Percentiles rank a stretch among this genome's conserved stretches.
These are phyloP conservation scores for Dyspetes luteomarginatus DNA, from an alignment of 2,888 invertebrate species.

Conservation along the genomic window DNA sequence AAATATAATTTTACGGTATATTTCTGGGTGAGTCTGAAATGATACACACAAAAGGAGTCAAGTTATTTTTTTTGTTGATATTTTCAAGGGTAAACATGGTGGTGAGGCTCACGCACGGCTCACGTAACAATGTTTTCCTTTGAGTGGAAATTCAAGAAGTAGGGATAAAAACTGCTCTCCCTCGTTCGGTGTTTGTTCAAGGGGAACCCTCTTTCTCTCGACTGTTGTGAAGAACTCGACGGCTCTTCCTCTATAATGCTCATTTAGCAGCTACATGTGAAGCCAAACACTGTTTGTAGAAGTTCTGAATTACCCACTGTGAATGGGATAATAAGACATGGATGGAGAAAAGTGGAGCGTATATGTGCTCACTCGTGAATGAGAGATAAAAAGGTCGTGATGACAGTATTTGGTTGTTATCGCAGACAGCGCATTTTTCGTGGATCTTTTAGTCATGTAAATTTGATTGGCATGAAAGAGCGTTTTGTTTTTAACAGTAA, in stretches of 20 bases:
- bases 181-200: conserved; percentile 31
- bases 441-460: neutral
- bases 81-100: conserved; percentile 11
- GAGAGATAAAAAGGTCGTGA: conserved; percentile 13
- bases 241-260: conserved; percentile 7
- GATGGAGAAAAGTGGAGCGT: conserved; percentile 3
- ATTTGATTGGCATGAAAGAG: too few relatives aligned
- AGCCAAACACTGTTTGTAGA: neutral
- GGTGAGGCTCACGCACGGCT: neutral
- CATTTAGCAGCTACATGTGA: neutral
- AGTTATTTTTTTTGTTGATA: neutral
- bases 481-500: too few relatives aligned
- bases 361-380: neutral
- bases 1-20: too few relatives aligned
- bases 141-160: conserved; percentile 18
- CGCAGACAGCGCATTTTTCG: neutral
- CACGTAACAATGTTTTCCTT: conserved; percentile 36
- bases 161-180: neutral
- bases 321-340: neutral
- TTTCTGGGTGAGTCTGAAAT: too few relatives aligned
- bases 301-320: neutral
- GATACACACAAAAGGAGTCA: too few relatives aligned
- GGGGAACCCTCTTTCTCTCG: conserved; percentile 9
- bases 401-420: neutral
- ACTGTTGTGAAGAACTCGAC: conserved; percentile 10